Evolutionary conservation across 2,113 vertebrate genomes (phyloP), one percentile per base, ranked within the genome.

Genomic region (Cottus gobio): DNA sequence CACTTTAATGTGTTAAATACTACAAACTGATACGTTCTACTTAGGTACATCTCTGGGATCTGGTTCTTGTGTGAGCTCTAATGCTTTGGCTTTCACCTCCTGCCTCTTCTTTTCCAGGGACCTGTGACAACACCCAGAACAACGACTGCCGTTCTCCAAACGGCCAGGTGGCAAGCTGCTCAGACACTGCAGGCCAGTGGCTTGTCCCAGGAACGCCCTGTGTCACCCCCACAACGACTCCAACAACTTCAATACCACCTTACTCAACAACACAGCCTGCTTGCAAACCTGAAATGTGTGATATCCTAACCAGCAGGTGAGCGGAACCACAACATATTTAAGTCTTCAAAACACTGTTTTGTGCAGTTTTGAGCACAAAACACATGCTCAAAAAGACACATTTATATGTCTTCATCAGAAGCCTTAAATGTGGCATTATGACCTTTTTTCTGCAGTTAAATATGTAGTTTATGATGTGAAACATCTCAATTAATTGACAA

Each of bases 71-170:
- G 15, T 61, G 68, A 72, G 12, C 36, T 2, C 16, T 2, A 52
- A 6, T 34, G n/a, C n/a, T 50, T 10, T 56, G 61, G 0, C n/a
- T 34, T 67, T 31, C 78, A n/a, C 0, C 52, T 34, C 31, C 50
- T 48, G 12, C 8, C 0, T 80, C 39, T 20, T 8, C 50, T 68
- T 48, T 9, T 48, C 28, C 86, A 99, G 97, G 97, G 7, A 97
- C 95, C 1, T 99, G 97, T 85, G 96, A 96, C 71, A 97, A 98
- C 12, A 82, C 93, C 28, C 68, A 36, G 73, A 30, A 0, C 54
- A 97, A 98, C 1, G 97, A 98, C 42, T 98, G 97, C 24, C 95
- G 95, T 42, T 81, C 80, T 71, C 93, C 93, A 26, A 96, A 92
- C 3, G 93, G 91, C 90, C 95, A 24, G 75, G 73, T 95, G 7